Evolutionary conservation across 1,140 invertebrate species (phyloP).

Genomic region (Patella vulgata): DNA sequence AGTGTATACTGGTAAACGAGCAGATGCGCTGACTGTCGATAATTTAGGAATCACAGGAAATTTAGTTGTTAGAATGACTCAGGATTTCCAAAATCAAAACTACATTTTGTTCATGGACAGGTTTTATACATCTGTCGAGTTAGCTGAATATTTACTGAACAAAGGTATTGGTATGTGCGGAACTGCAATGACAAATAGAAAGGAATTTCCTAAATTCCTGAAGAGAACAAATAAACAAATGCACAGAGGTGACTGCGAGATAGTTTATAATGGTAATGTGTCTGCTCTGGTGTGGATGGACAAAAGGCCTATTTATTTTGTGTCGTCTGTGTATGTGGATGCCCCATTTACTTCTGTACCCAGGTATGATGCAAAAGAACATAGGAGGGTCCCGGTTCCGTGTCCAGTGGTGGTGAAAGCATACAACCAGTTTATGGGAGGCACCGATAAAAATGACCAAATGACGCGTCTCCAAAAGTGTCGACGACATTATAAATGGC

Average conservation of each 20-base stretch:
- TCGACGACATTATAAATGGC: slow-evolving; percentile 2
- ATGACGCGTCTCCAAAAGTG: neutral
- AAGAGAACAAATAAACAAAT: neutral
- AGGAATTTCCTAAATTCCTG: slow-evolving; percentile 1
- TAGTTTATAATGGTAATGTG: neutral
- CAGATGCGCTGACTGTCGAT: slow-evolving; percentile 4
- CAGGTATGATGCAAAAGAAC: no score
- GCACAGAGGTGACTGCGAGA: neutral
- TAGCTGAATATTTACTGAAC: neutral
- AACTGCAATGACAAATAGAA: slow-evolving; percentile 14
- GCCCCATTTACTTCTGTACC: no score
- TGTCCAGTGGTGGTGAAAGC: neutral
- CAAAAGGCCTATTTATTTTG: no score
- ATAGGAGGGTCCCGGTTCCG: no score
- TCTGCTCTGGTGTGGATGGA: no score
- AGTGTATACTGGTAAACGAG: slow-evolving; percentile 10
- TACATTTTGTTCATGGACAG: slow-evolving; percentile 9
- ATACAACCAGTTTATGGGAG: slow-evolving; percentile 8
- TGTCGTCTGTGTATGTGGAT: no score
- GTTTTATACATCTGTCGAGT: slow-evolving; percentile 9
- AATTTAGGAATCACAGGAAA: slow-evolving; percentile 15
- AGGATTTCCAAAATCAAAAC: neutral
- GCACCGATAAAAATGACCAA: slow-evolving; percentile 2
- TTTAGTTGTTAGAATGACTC: slow-evolving; percentile 6
- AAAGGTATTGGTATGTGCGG: slow-evolving; percentile 6